These are phyloP conservation scores for Toxotes jaculatrix DNA, from an alignment of 2,113 vertebrate genomes.

Conservation along the genomic window DNA sequence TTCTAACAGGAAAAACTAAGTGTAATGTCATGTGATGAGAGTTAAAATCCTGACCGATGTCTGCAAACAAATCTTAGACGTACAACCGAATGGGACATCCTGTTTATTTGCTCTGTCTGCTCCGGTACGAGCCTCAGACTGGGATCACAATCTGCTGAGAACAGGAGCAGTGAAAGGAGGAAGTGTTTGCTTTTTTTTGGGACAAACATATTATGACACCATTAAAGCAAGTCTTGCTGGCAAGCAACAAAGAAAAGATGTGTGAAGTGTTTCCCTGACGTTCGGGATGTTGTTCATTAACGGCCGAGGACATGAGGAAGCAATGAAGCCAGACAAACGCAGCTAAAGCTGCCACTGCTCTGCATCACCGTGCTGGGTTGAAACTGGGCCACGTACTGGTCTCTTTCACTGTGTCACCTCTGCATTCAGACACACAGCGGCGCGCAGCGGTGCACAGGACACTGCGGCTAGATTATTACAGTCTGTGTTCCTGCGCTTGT, in stretches of 20 bases:
- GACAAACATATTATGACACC: constrained; percentile 57
- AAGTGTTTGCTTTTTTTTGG: constrained; percentile 46
- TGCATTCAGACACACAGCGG: not conserved
- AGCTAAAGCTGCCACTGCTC: constrained; percentile 3
- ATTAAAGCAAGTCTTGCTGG: constrained; percentile 18
- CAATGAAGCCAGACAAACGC: not conserved
- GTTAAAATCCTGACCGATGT: constrained; percentile 13
- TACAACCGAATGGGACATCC: constrained; percentile 38
- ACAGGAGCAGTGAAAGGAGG: constrained; percentile 26
- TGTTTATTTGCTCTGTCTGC: constrained; percentile 60
- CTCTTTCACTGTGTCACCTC: constrained; percentile 49
- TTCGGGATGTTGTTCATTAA: constrained; percentile 37
- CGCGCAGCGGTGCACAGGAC: not conserved
- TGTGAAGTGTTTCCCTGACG: constrained; percentile 13
- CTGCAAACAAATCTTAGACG: constrained; percentile 40
- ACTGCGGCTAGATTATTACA: constrained; percentile 39
- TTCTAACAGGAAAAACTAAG: not conserved
- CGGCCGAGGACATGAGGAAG: constrained; percentile 42
- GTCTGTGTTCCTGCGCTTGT: constrained; percentile 34
- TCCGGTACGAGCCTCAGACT: constrained; percentile 19
- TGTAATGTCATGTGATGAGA: constrained; percentile 15
- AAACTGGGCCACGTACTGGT: constrained; percentile 1
- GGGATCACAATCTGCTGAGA: constrained; percentile 21
- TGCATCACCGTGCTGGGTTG: not conserved
- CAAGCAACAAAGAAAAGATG: constrained; percentile 19